Evolutionary conservation across 2,797 vertebrate genomes (phyloP).

Genomic region (Epinephelus coioides): DNA sequence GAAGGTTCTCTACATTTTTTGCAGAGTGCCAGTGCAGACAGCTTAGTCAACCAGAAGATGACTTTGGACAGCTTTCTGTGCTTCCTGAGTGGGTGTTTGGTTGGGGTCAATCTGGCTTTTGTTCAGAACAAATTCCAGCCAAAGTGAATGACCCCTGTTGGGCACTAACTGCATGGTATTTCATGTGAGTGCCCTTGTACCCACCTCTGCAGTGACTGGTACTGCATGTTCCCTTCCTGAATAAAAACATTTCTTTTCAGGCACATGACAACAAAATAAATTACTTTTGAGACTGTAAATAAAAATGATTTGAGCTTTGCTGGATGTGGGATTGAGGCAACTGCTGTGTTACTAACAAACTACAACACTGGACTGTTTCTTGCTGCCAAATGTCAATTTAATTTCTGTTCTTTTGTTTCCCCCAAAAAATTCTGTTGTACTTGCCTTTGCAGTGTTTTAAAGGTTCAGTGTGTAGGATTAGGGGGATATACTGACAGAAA

Average conservation of each 20-base stretch:
- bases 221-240: conserved; percentile 44
- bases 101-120: conserved; percentile 67
- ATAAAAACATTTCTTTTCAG: conserved; percentile 25
- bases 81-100: conserved; percentile 50
- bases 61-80: conserved; percentile 50
- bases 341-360: conserved; percentile 5
- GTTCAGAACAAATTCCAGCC: conserved; percentile 73
- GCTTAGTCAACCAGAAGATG: conserved; percentile 68
- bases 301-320: not conserved
- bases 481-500: too few relatives aligned
- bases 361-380: not conserved
- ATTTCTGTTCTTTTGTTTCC: too few relatives aligned
- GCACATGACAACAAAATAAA: conserved; percentile 18
- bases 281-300: conserved; percentile 25
- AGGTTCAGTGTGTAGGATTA: too few relatives aligned
- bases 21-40: not conserved
- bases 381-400: conserved; percentile 4
- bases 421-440: too few relatives aligned
- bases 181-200: conserved; percentile 34
- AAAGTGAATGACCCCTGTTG: conserved; percentile 62
- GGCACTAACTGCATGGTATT: conserved; percentile 51
- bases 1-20: not conserved
- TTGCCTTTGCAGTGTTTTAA: too few relatives aligned
- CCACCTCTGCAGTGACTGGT: conserved; percentile 41
- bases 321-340: conserved; percentile 6